Evolutionary conservation across 2,113 vertebrate genomes (phyloP).

Genomic region (Bos taurus): DNA sequence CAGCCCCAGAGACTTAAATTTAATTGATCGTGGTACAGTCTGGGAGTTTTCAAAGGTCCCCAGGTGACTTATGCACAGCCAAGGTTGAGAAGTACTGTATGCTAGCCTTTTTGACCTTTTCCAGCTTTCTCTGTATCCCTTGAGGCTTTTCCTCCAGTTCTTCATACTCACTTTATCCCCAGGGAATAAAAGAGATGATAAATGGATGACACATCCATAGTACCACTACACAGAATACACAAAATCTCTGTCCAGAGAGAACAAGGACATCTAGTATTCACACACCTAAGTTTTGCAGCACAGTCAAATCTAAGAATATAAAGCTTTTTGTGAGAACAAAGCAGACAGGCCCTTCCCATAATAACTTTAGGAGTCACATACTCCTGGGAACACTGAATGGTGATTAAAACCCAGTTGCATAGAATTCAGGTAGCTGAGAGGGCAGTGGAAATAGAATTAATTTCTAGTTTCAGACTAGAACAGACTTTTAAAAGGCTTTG

Average conservation of each 20-base stretch:
- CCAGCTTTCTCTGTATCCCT: neutral
- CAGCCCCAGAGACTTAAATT: neutral
- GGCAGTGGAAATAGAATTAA: slow-evolving; percentile 6
- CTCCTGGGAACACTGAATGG: slow-evolving; percentile 39
- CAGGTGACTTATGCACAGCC: neutral
- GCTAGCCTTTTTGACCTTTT: neutral
- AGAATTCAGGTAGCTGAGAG: slow-evolving; percentile 31
- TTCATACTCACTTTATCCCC: neutral
- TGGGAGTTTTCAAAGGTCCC: neutral
- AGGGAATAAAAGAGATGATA: neutral
- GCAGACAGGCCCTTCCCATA: neutral
- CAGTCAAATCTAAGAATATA: neutral
- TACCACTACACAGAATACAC: neutral
- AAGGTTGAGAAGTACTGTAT: neutral
- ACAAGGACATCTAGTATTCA: neutral
- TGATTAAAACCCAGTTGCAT: slow-evolving; percentile 60
- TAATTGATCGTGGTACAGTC: neutral
- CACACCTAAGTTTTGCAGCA: neutral
- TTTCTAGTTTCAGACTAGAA: slow-evolving; percentile 32
- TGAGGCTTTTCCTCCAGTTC: neutral
- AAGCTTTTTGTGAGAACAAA: slow-evolving; percentile 35
- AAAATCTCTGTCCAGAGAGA: slow-evolving; percentile 17
- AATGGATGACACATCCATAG: neutral
- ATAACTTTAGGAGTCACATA: neutral
- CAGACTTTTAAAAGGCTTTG: neutral